phyloP scores from a whole-genome alignment of 2,888 invertebrate species.

The Thumatha senex region DNA sequence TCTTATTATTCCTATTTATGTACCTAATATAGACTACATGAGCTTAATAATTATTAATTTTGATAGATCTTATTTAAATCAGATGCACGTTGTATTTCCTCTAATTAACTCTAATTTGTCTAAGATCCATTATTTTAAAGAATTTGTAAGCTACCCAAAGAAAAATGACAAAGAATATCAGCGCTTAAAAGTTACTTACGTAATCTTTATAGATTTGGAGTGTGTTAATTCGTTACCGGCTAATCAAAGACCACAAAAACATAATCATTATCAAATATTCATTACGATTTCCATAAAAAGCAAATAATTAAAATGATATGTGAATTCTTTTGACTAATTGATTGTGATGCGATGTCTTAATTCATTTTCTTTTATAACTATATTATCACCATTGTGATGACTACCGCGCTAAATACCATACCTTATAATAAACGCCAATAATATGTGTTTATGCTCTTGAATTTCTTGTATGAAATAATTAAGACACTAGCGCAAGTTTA shows the following conservation, averaged over 20 bases:
- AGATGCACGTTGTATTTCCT: not conserved
- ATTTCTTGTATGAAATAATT: no score
- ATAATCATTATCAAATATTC: no score
- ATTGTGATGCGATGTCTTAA: not conserved
- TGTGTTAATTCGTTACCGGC: no score
- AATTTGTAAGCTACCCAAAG: no score
- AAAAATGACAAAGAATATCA: no score
- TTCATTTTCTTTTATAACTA: not conserved
- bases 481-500: no score
- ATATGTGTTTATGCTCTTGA: not conserved
- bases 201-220: no score
- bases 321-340: conserved; percentile 1
- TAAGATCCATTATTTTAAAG: no score
- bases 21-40: not conserved
- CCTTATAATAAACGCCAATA: not conserved
- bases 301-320: conserved; percentile 5
- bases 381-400: not conserved
- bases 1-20: conserved; percentile 1
- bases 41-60: not conserved
- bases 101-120: no score
- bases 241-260: no score
- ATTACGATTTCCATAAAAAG: not conserved
- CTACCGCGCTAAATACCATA: not conserved
- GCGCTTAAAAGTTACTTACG: no score
- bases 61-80: not conserved